Base-by-base conservation (phyloP, 2,888 invertebrate genomes). In the Oscheius myriophilus region DNA sequence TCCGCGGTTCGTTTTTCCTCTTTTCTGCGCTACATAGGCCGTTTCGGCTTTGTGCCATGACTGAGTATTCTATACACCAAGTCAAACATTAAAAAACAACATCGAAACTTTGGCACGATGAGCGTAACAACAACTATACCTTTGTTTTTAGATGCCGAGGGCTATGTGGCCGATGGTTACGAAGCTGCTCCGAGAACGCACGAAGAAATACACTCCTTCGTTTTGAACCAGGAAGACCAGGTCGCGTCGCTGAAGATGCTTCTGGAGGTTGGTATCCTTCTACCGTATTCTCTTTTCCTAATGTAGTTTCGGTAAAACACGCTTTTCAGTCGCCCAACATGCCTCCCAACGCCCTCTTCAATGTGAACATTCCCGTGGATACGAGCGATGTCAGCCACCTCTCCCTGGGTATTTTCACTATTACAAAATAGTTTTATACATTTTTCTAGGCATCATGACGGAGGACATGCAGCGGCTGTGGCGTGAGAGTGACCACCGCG, bases 151-250 rank as follows among this genome's bases (percentile, higher is more conserved):
- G 70, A 65, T 23, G 26, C 66, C 49, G 70, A 70, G 23, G 59
- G 67, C 21, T 67, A 45, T 25, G 45, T 66, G 43, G 67, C 54
- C 1, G 73, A 71, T n/a, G 71, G 73, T n/a, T 73, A 58, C 39
- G 66, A 62, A 11, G 39, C 51, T 0, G 21, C 39, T 18, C 53
- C 49, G 16, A 43, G 46, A 16, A 54, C 55, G 12, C 33, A 9
- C 12, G 66, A 64, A 7, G 59, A 61, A 18, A 39, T 71, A 6
- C 33, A 4, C 1, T 21, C 52, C n/a, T 69, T 33, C n/a, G 52
- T 71, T 1, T 42, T 21, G 39, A 62, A 69, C 52, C 51, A 66
- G 18, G 54, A 53, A 0, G 55, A 71, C 52, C 69, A 71, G 39
- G 14, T 61, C 1, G 9, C 33, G 14, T 73, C 73, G 1, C 55